A percentile compares a stretch with the other conserved stretches of the same genome.
Evolutionary conservation across 2,113 vertebrate species (phyloP).

Genomic region (Oreocharis arfaki): DNA sequence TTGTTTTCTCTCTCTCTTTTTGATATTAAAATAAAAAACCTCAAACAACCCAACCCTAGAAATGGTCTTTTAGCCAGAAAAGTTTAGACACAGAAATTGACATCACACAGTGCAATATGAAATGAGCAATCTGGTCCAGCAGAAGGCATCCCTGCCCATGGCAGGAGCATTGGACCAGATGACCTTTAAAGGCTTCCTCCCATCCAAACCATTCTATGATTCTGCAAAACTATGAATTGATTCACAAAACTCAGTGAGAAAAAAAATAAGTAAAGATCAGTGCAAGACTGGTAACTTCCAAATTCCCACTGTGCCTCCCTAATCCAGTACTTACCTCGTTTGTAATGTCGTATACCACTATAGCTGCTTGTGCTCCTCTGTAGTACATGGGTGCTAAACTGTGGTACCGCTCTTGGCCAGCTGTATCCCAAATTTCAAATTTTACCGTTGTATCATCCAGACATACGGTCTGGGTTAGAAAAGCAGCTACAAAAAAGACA

Average conservation of each 20-base stretch:
- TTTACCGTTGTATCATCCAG: conserved; percentile 99
- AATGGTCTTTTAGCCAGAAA: background rate
- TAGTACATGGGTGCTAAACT: conserved; percentile 99
- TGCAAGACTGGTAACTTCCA: background rate
- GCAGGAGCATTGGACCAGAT: background rate
- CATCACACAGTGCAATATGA: background rate
- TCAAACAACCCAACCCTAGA: background rate
- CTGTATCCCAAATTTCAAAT: conserved; percentile 99
- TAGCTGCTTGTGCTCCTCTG: conserved; percentile 97
- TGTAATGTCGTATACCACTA: conserved; percentile 98
- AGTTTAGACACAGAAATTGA: background rate
- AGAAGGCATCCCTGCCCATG: background rate
- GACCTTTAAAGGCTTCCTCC: background rate
- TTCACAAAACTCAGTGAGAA: background rate
- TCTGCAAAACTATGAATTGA: background rate
- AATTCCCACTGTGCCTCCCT: background rate
- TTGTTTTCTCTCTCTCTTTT: background rate
- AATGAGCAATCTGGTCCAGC: background rate
- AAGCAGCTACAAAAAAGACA: conserved; percentile 87
- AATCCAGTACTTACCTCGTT: conserved; percentile 83
- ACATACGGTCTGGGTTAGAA: conserved; percentile 98
- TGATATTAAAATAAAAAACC: background rate
- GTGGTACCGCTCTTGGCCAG: conserved; percentile 98
- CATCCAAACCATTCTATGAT: background rate
- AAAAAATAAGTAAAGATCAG: background rate